Conservation (phyloP, 2,113 vertebrate species). For the Onychostruthus taczanowskii region DNA sequence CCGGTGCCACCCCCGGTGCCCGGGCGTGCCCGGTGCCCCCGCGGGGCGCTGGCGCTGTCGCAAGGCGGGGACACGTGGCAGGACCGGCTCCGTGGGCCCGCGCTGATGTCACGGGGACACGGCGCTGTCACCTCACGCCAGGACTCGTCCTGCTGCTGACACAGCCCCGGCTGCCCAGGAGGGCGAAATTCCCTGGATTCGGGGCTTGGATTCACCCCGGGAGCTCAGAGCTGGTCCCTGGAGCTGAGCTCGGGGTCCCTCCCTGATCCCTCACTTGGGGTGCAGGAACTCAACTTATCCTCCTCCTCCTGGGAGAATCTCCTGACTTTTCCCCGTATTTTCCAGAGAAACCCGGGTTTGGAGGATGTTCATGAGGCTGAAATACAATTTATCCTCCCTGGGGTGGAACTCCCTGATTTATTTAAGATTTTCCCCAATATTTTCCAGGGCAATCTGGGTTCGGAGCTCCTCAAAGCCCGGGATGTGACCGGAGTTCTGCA, state of each 20-base stretch:
- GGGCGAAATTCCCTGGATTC: neutral
- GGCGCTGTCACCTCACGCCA: neutral
- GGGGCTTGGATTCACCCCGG: neutral
- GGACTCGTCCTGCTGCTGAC: neutral
- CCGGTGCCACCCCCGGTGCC: neutral
- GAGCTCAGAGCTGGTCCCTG: neutral
- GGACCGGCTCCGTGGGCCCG: neutral
- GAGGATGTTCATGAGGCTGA: rapidly evolving
- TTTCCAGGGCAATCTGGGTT: neutral
- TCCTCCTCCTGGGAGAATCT: neutral
- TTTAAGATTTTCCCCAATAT: neutral
- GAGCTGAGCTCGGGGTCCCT: neutral
- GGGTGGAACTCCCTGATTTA: neutral
- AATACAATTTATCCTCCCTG: neutral
- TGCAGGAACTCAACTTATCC: neutral
- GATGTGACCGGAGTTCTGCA: neutral
- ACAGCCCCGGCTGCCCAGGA: neutral
- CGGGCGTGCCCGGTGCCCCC: neutral
- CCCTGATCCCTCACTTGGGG: neutral
- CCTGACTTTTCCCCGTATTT: neutral
- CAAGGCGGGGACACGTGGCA: neutral
- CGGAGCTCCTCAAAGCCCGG: rapidly evolving
- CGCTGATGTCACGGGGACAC: neutral
- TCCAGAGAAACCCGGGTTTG: neutral
- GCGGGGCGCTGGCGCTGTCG: neutral